Evolutionary conservation across 2,888 invertebrate genomes (phyloP).

Genomic region (Desoria tigrina): DNA sequence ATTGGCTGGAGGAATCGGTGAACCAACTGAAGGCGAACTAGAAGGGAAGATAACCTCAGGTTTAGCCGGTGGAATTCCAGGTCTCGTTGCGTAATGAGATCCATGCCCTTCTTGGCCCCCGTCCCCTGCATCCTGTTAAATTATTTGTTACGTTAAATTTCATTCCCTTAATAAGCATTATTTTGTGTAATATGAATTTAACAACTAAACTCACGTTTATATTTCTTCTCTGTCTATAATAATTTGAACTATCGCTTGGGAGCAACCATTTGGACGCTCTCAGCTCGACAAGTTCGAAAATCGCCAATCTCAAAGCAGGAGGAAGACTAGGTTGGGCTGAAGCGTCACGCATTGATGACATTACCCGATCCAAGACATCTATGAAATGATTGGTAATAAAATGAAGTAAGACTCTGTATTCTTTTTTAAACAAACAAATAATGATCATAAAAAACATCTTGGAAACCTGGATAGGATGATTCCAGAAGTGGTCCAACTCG

Average conservation of each 20-base stretch:
- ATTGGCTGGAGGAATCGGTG: conserved; percentile 33
- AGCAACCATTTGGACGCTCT: conserved; percentile 89
- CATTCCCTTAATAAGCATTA: neutral
- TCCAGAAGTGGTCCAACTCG: conserved; percentile 50
- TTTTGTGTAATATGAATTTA: too few relatives aligned
- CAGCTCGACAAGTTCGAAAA: conserved; percentile 89
- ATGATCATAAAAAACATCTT: neutral
- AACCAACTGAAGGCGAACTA: conserved; percentile 17
- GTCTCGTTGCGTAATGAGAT: neutral
- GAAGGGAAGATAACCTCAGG: conserved; percentile 30
- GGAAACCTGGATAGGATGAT: conserved; percentile 47
- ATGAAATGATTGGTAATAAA: conserved; percentile 2
- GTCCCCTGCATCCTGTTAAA: conserved; percentile 16
- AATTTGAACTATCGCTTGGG: conserved; percentile 78
- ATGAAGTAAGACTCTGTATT: neutral
- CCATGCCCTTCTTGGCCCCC: conserved; percentile 13
- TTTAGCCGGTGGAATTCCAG: conserved; percentile 15
- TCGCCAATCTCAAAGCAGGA: conserved; percentile 40
- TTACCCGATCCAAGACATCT: conserved; percentile 48
- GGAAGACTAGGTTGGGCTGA: conserved; percentile 50
- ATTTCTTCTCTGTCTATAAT: conserved; percentile 65
- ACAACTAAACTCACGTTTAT: conserved; percentile 47
- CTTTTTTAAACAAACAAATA: neutral
- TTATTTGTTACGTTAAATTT: too few relatives aligned
- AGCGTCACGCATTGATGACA: conserved; percentile 52